These are phyloP conservation scores for Oxyura jamaicensis DNA, from an alignment of 2,113 vertebrate species.

Conservation along the genomic window DNA sequence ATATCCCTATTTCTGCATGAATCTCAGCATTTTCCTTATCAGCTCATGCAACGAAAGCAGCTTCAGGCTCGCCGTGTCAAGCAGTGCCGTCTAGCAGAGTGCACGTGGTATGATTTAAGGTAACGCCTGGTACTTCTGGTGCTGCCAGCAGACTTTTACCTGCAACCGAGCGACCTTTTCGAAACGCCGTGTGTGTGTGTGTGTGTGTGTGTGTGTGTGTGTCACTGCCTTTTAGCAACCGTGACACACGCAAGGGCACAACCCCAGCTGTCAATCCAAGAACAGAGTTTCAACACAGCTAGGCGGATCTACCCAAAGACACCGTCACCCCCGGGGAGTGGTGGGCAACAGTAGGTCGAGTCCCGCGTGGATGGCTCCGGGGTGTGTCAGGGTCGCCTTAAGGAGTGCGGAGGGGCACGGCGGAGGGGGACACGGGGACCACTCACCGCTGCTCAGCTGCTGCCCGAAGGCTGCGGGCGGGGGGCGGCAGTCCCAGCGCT, in stretches of 20 bases:
- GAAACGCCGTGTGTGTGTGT: not conserved
- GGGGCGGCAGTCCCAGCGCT: slow-evolving; percentile 91
- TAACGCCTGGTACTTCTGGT: not conserved
- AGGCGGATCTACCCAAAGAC: not conserved
- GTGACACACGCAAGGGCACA: not conserved
- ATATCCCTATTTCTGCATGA: not conserved
- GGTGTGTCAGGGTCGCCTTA: no score
- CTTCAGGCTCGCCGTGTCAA: not conserved
- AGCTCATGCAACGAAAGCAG: not conserved
- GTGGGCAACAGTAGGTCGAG: not conserved
- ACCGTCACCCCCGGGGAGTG: accelerated
- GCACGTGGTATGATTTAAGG: not conserved
- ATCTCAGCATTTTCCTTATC: not conserved
- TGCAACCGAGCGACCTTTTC: not conserved
- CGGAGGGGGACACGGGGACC: no score
- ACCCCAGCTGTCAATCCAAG: not conserved
- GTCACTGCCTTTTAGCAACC: not conserved
- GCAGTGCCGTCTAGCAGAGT: not conserved
- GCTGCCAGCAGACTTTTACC: not conserved
- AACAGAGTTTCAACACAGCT: not conserved
- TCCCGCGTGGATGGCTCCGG: no score
- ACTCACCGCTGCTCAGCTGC: slow-evolving; percentile 89
- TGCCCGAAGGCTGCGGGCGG: slow-evolving; percentile 77
- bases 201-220: not conserved
- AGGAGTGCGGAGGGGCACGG: no score